These are phyloP conservation scores for Drosophila asahinai DNA, from an alignment of 1,140 invertebrate genomes.

Conservation along the genomic window DNA sequence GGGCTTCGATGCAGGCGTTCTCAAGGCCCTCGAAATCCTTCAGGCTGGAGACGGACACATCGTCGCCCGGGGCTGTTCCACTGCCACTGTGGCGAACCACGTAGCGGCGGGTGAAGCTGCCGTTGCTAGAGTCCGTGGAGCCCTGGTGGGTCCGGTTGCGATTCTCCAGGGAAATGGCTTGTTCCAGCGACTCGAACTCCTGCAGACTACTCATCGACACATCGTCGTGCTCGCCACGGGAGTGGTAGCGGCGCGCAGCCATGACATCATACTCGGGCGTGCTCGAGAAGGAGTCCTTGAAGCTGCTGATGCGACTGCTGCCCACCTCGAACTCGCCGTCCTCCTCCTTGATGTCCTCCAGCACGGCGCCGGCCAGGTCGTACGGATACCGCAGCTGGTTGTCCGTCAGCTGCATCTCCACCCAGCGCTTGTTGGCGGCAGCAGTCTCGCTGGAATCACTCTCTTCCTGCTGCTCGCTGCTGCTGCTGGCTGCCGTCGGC, in stretches of 20 bases:
- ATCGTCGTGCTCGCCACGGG: slow-evolving; percentile 95
- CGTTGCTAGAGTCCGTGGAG: slow-evolving; percentile 92
- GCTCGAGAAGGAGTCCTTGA: slow-evolving; percentile 91
- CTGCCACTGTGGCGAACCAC: slow-evolving; percentile 87
- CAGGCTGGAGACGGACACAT: slow-evolving; percentile 95
- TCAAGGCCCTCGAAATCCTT: slow-evolving; percentile 98
- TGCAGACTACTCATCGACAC: slow-evolving; percentile 96
- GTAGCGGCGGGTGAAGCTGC: slow-evolving; percentile 89
- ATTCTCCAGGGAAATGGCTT: slow-evolving; percentile 90
- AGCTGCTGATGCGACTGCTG: slow-evolving; percentile 91
- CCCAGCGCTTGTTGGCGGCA: slow-evolving; percentile 93
- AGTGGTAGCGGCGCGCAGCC: slow-evolving; percentile 91
- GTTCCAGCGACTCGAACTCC: slow-evolving; percentile 97
- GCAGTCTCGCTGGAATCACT: slow-evolving; percentile 87
- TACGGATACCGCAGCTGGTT: slow-evolving; percentile 88
- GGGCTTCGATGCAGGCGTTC: slow-evolving; percentile 93
- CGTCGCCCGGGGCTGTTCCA: slow-evolving; percentile 90
- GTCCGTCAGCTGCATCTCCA: slow-evolving; percentile 93
- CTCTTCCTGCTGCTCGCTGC: slow-evolving; percentile 80
- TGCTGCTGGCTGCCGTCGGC: slow-evolving; percentile 85
- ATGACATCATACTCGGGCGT: slow-evolving; percentile 93
- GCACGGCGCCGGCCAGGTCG: slow-evolving; percentile 91
- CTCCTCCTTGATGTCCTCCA: slow-evolving; percentile 96
- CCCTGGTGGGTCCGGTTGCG: slow-evolving; percentile 88
- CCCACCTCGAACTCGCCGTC: slow-evolving; percentile 94